A percentile compares a stretch with the other conserved stretches of the same genome.
Conservation (phyloP, 2,113 vertebrate species). For the Ramphastos sulfuratus region DNA sequence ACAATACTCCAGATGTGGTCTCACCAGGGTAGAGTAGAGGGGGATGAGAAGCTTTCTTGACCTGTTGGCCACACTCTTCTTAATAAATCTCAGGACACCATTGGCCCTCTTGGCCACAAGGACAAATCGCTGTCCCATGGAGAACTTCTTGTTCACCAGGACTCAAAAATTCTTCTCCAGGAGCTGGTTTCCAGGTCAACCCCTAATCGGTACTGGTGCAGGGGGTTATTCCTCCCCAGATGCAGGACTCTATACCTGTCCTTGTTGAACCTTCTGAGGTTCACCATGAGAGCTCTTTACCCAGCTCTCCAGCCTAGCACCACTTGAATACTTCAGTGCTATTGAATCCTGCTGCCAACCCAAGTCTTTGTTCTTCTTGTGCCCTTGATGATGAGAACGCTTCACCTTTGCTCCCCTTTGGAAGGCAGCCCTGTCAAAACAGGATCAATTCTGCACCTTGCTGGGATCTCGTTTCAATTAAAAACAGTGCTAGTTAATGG, state of each 20-base stretch:
- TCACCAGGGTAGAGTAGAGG: too few relatives aligned
- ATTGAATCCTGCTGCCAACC: conserved; percentile 5
- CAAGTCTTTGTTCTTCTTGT: not conserved
- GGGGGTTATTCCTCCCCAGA: not conserved
- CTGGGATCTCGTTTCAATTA: not conserved
- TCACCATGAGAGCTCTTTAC: too few relatives aligned
- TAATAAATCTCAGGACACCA: too few relatives aligned
- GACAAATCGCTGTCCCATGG: not conserved
- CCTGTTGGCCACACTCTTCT: too few relatives aligned
- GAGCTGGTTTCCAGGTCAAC: not conserved
- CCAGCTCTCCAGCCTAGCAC: not conserved
- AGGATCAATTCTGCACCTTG: not conserved
- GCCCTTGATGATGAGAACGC: not conserved
- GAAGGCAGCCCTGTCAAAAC: not conserved
- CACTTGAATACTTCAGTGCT: not conserved
- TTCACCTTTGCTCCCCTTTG: conserved; percentile 4
- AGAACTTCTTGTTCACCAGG: not conserved
- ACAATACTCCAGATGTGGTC: too few relatives aligned
- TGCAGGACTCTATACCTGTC: too few relatives aligned
- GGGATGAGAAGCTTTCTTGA: too few relatives aligned
- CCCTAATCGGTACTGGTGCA: not conserved
- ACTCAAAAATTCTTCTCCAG: not conserved
- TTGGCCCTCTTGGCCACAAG: too few relatives aligned
- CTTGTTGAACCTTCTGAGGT: too few relatives aligned
- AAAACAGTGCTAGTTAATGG: not conserved